Evolutionary conservation across 2,797 vertebrate genomes (phyloP).

Genomic region (Synaphobranchus kaupii): DNA sequence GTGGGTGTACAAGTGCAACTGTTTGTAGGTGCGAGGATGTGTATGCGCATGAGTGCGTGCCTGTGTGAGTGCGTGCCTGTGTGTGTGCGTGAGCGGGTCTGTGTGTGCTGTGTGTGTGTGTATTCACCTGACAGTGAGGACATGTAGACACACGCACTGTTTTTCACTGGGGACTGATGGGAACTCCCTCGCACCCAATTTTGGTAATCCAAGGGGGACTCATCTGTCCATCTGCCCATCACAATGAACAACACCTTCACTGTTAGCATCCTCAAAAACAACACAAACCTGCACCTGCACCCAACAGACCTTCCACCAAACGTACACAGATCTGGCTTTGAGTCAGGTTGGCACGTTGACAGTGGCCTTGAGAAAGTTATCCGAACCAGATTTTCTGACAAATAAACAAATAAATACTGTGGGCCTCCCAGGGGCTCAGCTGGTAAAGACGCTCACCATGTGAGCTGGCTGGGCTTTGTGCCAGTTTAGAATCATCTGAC

Average conservation of each 20-base stretch:
- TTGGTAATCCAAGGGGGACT: slow-evolving; percentile 77
- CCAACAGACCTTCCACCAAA: not conserved
- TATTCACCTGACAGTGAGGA: slow-evolving; percentile 82
- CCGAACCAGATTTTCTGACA: not conserved
- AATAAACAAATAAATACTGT: not conserved
- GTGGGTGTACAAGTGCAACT: not conserved
- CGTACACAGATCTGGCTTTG: not conserved
- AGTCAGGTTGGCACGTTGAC: not conserved
- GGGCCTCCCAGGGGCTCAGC: not conserved
- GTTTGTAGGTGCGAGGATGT: not conserved
- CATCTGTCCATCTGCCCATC: slow-evolving; percentile 83
- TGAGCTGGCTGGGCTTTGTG: too few relatives aligned
- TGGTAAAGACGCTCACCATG: not conserved
- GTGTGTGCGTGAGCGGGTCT: slow-evolving; percentile 21
- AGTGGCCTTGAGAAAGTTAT: not conserved
- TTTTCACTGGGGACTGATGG: slow-evolving; percentile 44
- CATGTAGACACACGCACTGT: slow-evolving; percentile 78
- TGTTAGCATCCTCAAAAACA: not conserved
- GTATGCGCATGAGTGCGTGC: not conserved
- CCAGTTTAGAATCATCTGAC: too few relatives aligned
- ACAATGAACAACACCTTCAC: slow-evolving; percentile 16
- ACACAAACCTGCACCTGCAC: not conserved
- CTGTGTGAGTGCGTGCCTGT: slow-evolving; percentile 9
- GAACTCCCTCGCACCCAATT: slow-evolving; percentile 77
- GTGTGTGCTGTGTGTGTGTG: not conserved